These are phyloP conservation scores for Pocillopora damicornis DNA, from an alignment of 64 coral and sea anemone species.

Conservation along the genomic window DNA sequence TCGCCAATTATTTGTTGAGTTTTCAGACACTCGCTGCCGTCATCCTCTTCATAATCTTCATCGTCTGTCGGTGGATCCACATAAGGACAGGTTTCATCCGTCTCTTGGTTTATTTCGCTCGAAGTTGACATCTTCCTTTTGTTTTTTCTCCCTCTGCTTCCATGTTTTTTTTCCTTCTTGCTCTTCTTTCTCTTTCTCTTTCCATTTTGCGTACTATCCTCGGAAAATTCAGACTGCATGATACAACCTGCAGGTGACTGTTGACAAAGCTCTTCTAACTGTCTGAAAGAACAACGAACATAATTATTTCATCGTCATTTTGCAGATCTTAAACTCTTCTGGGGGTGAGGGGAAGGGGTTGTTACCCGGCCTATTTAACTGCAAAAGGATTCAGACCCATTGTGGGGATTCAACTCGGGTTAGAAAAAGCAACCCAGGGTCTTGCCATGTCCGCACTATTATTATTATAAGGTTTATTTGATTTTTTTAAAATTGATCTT, in stretches of 20 bases:
- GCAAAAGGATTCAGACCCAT: too few relatives aligned
- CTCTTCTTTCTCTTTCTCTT: slow-evolving; percentile 4
- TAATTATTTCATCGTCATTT: background rate
- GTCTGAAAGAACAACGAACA: background rate
- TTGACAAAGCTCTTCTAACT: background rate
- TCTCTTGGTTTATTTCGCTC: background rate
- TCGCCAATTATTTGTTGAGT: background rate
- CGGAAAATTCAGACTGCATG: background rate
- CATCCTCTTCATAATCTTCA: background rate
- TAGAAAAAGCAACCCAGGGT: too few relatives aligned
- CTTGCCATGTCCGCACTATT: too few relatives aligned
- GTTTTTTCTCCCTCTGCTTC: background rate
- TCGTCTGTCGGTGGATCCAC: background rate
- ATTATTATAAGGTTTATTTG: too few relatives aligned
- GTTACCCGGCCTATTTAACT: too few relatives aligned
- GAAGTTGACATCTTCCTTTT: background rate
- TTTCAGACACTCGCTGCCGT: background rate
- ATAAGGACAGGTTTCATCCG: background rate
- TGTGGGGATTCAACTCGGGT: too few relatives aligned
- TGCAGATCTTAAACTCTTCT: background rate
- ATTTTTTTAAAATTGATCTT: too few relatives aligned
- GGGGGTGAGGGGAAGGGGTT: too few relatives aligned
- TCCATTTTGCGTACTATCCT: background rate
- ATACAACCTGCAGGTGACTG: background rate
- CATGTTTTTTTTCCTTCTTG: background rate